Evolutionary conservation across 2,113 vertebrate species (phyloP), one percentile per base, ranked within the genome.

Genomic region (Procavia capensis): DNA sequence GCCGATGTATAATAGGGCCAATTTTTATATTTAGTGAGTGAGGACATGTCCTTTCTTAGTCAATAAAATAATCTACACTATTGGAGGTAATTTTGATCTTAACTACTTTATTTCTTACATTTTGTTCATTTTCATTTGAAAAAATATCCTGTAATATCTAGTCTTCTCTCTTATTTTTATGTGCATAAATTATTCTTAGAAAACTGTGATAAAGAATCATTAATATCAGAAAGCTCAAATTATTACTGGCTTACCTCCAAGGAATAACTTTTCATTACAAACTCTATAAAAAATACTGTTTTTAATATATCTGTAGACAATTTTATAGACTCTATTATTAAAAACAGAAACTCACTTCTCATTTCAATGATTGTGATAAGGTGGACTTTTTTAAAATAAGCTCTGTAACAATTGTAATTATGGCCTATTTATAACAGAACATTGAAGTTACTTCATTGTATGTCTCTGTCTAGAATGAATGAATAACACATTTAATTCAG

Each of bases 401-500:
- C 6, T 31, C 10, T 74, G 16, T 43, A 59, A 2, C 31, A 93
- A 75, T 75, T 94, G 3, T 88, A 93, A 90, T 88, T 93, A 68
- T 93, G 39, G 25, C 8, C 16, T 95, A 82, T 83, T 50, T 66
- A 50, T 93, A 50, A 89, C 1, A 96, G 87, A 83, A 88, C 90
- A 92, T 86, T 80, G 22, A 93, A 85, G 39, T 90, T 68, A 78
- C 47, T 82, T 79, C 61, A 90, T 85, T 83, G 3, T 87, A 72
- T 50, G 25, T 85, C 61, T 96, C 31, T 93, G 27, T 83, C 91
- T 92, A 41, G 9, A 91, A 50, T 83, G 31, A 94, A 92, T 94
- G 64, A 91, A 72, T 91, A 90, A 90, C 14, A 90, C 16, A 83
- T 97, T 96, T 87, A 84, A 90, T 94, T 91, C 39, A 75, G 31